Base-by-base conservation (phyloP, 2,797 vertebrate genomes). In the Synanceia verrucosa region DNA sequence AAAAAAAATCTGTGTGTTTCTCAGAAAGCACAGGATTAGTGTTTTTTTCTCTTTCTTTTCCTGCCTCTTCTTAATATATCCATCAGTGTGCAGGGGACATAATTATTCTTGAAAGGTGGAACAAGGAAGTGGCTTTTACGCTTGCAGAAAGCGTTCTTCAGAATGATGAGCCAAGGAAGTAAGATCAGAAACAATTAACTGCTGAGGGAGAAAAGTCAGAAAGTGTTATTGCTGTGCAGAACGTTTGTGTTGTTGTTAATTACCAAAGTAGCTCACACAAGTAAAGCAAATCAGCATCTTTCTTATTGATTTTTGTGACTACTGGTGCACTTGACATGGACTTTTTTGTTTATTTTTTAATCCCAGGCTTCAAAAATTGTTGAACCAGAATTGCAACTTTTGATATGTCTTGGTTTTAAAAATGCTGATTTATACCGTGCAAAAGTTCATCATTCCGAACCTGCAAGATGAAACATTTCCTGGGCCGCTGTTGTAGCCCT, bases 31-130 rank as follows among this genome's bases (percentile, higher is more conserved):
- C 0, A 2, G 76, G 78, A 87, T 90, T 87, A 83, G 68, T 55
- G 59, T 39, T 18, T 56, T 72, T 82, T 73, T 78, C 76, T 77
- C 52, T 31, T 9, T 31, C 29, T 31, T 9, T 78, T 76, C 74
- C 53, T 75, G 55, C 73, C 55, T 76, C 67, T 88, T 83, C 63
- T 65, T 86, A 88, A 91, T 88, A 86, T 85, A 89, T 90, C 81
- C 82, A 84, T 90, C 86, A 85, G 78, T 58, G 83, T 82, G 75
- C 44, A 77, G 74, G 34, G 73, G 65, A 86, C 39, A 60, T 87
- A 90, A 92, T 92, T 87, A 83, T 81, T 81, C 70, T 76, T 90
- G 81, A 92, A 83, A 87, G 86, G 86, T 88, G 76, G 79, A 91
- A 89, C 76, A 77, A 85, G 85, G 77, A 89, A 84, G 83, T 89